Base-by-base conservation (phyloP, 92 coral and sea anemone genomes). In the Parazoanthus atlanticus region DNA sequence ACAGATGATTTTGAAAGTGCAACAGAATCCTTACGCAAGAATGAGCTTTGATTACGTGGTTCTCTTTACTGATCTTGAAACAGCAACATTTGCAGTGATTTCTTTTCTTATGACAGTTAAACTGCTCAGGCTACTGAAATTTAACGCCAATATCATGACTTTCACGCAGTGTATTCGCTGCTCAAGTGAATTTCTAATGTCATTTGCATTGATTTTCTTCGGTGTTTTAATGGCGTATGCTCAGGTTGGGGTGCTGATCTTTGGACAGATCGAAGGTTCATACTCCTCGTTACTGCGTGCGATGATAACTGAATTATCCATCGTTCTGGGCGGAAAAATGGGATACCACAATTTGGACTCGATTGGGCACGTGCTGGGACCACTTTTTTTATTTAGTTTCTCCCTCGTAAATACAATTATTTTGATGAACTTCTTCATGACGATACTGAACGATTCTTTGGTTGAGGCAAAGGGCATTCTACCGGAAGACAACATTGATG, bases 1-100 rank as follows among this genome's bases (percentile, higher is more conserved):
- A 30, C 34, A 41, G 19, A 83, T 83, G 30, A 30, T 83, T 0
- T 41, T 83, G 26, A 83, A 67, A 25, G 86, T 83, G 26, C 86
- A 83, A 30, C 36, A 41, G 23, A 83, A 83, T 66, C 86, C 86
- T 15, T 83, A 83, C 13, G 86, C 77, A 2, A 66, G 86, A 40
- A 83, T 83, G 86, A 83, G 86, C 38, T 83, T 83, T 25, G 86
- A 83, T 21, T 83, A 83, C 17, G 86, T 83, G 23, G 76, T 69
- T 69, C 86, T 83, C 12, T 26, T 83, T 6, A 66, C 72, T 47
- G 86, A 83, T 31, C 26, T 83, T 17, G 86, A 83, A 41, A 38
- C 86, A 8, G 86, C n/a, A 12, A 47, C 76, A 11, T 83, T 83
- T 65, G 75, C 86, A 25, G 77, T 83, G 77, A 83, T 83, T 83